Conservation (phyloP, 2,797 vertebrate species). For the Euthynnus affinis region DNA sequence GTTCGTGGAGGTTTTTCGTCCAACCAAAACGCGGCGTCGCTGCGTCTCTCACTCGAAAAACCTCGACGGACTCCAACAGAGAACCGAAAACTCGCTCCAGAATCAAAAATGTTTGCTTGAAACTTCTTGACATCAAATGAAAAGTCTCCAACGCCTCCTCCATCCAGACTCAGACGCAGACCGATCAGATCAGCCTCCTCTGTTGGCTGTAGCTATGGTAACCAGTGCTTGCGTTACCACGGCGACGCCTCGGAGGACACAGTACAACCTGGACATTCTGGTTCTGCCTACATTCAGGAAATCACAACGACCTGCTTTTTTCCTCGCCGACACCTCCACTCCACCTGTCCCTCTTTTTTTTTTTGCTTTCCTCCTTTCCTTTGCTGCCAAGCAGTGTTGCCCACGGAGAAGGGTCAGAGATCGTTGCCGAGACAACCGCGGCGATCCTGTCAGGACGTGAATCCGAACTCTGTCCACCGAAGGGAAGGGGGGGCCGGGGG, state of each 20-base stretch:
- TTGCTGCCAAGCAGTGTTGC: not conserved
- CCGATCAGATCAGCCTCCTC: not conserved
- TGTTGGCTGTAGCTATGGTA: conserved; percentile 11
- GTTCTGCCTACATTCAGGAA: conserved; percentile 59
- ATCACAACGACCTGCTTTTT: conserved; percentile 41
- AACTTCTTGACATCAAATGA: not conserved
- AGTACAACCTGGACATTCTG: conserved; percentile 1
- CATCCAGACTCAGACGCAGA: conserved; percentile 7
- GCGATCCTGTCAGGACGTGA: not conserved
- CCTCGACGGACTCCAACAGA: not conserved
- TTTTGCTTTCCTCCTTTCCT: conserved; percentile 4
- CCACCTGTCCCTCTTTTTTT: conserved; percentile 10
- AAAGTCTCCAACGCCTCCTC: too few relatives aligned
- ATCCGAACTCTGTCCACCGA: not conserved
- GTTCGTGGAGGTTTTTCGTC: conserved; percentile 14
- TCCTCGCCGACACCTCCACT: conserved; percentile 18
- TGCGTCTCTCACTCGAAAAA: not conserved
- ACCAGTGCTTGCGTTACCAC: conserved; percentile 22
- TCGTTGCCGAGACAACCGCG: conserved; percentile 8
- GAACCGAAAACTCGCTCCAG: not conserved
- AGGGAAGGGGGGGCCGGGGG: too few relatives aligned
- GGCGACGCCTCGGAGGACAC: not conserved
- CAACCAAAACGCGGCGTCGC: not conserved
- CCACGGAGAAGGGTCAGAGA: not conserved
- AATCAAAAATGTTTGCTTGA: not conserved